Percentiles rank a stretch among this genome's conserved stretches.
These are phyloP conservation scores for Loris lydekkerianus DNA, from an alignment of 2,797 vertebrate genomes.

Conservation along the genomic window DNA sequence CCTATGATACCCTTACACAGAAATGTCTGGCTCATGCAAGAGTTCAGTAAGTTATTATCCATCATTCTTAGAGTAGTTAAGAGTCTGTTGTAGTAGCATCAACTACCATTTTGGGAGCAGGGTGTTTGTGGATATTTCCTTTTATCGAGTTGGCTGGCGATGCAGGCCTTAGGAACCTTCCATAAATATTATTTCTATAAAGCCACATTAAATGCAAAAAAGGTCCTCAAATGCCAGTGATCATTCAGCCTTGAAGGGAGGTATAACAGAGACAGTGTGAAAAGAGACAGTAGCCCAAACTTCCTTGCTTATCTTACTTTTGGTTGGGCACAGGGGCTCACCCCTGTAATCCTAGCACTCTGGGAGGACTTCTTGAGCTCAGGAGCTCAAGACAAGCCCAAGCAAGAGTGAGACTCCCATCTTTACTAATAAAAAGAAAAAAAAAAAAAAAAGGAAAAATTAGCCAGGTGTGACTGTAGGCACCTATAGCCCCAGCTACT, in stretches of 20 bases:
- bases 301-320: neutral
- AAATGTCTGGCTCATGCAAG: neutral
- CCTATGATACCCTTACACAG: neutral
- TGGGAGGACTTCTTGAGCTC: too few relatives aligned
- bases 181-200: constrained; percentile 15
- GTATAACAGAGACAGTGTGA: rapidly evolving
- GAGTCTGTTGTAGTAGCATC: neutral
- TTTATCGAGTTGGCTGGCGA: constrained; percentile 11
- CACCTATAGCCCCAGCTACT: too few relatives aligned
- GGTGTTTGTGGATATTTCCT: constrained; percentile 29
- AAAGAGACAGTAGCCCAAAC: neutral
- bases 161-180: neutral
- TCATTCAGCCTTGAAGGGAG: neutral
- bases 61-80: neutral
- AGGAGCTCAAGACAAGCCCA: too few relatives aligned
- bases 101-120: constrained; percentile 16
- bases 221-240: neutral
- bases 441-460: too few relatives aligned
- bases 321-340: too few relatives aligned
- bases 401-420: too few relatives aligned
- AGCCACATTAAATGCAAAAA: neutral
- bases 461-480: too few relatives aligned
- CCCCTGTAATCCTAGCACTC: too few relatives aligned
- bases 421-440: too few relatives aligned
- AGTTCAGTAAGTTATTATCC: neutral